Base-by-base conservation (phyloP, 2,113 vertebrate species). In the Eurypyga helias region DNA sequence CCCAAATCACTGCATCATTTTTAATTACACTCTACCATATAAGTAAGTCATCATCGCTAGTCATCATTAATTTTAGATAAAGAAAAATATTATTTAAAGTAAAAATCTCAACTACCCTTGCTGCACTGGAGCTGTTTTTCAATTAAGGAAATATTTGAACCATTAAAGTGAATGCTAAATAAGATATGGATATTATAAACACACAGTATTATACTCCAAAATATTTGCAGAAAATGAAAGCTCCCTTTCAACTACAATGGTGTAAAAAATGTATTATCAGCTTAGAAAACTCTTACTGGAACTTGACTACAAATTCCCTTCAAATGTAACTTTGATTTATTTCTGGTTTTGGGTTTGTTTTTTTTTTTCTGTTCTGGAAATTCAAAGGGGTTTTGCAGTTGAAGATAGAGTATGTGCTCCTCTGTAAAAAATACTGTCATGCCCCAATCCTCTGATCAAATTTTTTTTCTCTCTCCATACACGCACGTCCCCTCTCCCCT, bases 111-210 rank as follows among this genome's bases (percentile, higher is more conserved):
- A 48, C 46, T 89, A 70, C 34, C 10, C 28, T 60, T 90, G 72
- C 61, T 83, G 55, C 67, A 88, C 67, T 90, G 72, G 72, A 92
- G 34, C 51, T 81, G 38, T 77, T 93, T 94, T 93, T 82, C 90
- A 94, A 87, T 95, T 94, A 92, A 84, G 69, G 13, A 90, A 95
- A 71, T 79, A 93, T 87, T 89, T 94, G 90, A 90, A 52, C 72
- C 72, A 67, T 89, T 95, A 94, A 89, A 95, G 38, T 48, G 64
- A 92, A 77, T 82, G 43, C 13, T 70, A 83, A 94, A 65, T 86
- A 79, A 65, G 24, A 72, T 90, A 70, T 31, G 25, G n/a, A 34
- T 83, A 58, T 91, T 78, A 55, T 46, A 91, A 87, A 83, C 13
- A 31, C 61, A 76, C 31, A 83, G n/a, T 29, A 76, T 58, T 88